Conservation (phyloP, 2,797 vertebrate species). For the Xenopus petersii region DNA sequence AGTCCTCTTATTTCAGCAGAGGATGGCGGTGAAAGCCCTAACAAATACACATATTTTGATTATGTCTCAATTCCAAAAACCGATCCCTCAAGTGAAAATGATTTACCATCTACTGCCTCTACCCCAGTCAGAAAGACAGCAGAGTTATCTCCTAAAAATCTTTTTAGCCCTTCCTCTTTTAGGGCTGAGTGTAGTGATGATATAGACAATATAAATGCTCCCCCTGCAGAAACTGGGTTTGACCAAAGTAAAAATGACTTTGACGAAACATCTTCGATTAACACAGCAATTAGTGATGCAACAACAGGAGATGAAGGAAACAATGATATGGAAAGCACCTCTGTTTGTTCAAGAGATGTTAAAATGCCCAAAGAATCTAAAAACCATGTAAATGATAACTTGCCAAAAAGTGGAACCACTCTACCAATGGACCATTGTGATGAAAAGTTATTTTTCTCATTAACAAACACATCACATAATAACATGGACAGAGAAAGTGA, state of each 20-base stretch:
- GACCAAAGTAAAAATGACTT: constrained; percentile 91
- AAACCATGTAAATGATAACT: constrained; percentile 58
- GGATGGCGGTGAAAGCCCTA: constrained; percentile 90
- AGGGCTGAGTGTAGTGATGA: constrained; percentile 96
- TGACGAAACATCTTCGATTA: constrained; percentile 97
- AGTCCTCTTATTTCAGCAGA: constrained; percentile 90
- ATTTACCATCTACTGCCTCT: constrained; percentile 88
- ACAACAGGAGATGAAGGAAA: constrained; percentile 96
- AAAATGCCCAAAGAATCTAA: constrained; percentile 76
- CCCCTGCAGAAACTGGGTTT: constrained; percentile 83
- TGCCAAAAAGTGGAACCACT: constrained; percentile 73
- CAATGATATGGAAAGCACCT: constrained; percentile 85
- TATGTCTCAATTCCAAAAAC: constrained; percentile 86
- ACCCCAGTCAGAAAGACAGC: constrained; percentile 90
- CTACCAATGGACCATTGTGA: constrained; percentile 76
- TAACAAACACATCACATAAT: constrained; percentile 90
- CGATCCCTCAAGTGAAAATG: constrained; percentile 87
- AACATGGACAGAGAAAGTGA: constrained; percentile 89
- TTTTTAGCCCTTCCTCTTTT: constrained; percentile 94
- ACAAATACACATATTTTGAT: constrained; percentile 93
- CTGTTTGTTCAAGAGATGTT: constrained; percentile 76
- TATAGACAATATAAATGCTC: constrained; percentile 81
- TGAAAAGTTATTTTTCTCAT: constrained; percentile 87
- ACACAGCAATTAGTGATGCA: constrained; percentile 95
- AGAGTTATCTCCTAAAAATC: constrained; percentile 88